Conservation (phyloP, 1,140 invertebrate genomes). For the Lordiphosa clarofinis region DNA sequence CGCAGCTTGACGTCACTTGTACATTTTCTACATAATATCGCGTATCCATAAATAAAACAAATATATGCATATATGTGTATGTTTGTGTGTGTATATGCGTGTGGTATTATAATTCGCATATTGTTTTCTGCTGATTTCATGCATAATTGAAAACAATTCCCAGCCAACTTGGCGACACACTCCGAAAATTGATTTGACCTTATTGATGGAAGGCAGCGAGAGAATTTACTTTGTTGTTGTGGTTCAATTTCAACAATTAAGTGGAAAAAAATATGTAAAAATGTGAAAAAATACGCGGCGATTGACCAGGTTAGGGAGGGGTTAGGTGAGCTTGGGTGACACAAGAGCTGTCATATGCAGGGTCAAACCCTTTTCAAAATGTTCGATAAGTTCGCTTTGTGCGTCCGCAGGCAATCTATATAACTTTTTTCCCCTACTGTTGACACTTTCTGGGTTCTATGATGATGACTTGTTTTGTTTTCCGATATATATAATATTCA, state of each 20-base stretch:
- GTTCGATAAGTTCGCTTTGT: conserved; percentile 1
- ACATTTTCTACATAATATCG: conserved; percentile 12
- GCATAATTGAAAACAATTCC: conserved; percentile 70
- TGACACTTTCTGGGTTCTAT: conserved; percentile 41
- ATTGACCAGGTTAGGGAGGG: conserved; percentile 30
- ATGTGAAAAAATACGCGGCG: conserved; percentile 26
- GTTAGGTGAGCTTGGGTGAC: conserved; percentile 4
- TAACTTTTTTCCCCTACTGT: conserved; percentile 47
- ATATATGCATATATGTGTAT: conserved; percentile 5
- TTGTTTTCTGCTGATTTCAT: conserved; percentile 38
- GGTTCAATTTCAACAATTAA: conserved; percentile 50
- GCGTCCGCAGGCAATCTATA: conserved; percentile 16
- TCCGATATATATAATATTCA: conserved; percentile 11
- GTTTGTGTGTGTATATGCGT: conserved; percentile 14
- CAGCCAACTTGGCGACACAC: conserved; percentile 32
- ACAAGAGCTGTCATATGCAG: conserved; percentile 54
- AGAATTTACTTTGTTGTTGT: background rate
- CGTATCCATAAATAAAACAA: conserved; percentile 6
- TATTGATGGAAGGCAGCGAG: conserved; percentile 41
- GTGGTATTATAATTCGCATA: conserved; percentile 33
- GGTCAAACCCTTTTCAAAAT: conserved; percentile 61
- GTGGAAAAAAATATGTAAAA: conserved; percentile 12
- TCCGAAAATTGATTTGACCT: conserved; percentile 65
- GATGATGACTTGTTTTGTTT: conserved; percentile 45
- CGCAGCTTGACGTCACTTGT: conserved; percentile 30